phyloP scores from a whole-genome alignment of 2,797 vertebrate genomes.

The Ara ararauna region DNA sequence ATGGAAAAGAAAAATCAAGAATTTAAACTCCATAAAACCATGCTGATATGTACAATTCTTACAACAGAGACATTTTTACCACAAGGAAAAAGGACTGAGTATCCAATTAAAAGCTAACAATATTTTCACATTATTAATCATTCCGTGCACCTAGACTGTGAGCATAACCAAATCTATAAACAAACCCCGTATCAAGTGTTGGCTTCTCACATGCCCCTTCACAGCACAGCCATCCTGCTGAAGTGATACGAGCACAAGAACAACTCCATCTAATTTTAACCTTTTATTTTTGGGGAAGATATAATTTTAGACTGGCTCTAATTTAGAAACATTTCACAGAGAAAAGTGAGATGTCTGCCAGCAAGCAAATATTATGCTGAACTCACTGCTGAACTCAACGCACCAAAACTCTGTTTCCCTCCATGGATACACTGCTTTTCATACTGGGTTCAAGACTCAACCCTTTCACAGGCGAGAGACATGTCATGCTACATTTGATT shows the following conservation, averaged over 20 bases:
- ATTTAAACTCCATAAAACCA: not conserved
- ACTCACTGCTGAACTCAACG: slow-evolving; percentile 3
- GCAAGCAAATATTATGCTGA: slow-evolving; percentile 6
- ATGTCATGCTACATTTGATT: slow-evolving; percentile 45
- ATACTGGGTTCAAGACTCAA: slow-evolving; percentile 51
- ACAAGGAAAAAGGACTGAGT: not conserved
- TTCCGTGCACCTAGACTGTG: not conserved
- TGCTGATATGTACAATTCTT: not conserved
- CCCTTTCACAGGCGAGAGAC: slow-evolving; percentile 44
- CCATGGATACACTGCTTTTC: slow-evolving; percentile 37
- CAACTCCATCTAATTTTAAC: slow-evolving; percentile 59
- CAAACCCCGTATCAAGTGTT: not conserved
- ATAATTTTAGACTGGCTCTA: slow-evolving; percentile 32
- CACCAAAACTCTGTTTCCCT: slow-evolving; percentile 50
- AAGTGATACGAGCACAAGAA: not conserved
- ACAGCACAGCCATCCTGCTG: not conserved
- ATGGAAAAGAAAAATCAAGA: not conserved
- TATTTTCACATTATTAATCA: slow-evolving; percentile 25
- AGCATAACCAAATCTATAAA: not conserved
- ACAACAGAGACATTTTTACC: not conserved
- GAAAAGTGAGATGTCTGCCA: slow-evolving; percentile 4
- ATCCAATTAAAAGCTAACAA: not conserved
- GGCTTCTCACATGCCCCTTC: not conserved
- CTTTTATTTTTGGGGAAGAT: slow-evolving; percentile 1
- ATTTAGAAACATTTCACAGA: slow-evolving; percentile 47